Evolutionary conservation across 2,113 vertebrate species (phyloP).

Genomic region (Jaculus jaculus): DNA sequence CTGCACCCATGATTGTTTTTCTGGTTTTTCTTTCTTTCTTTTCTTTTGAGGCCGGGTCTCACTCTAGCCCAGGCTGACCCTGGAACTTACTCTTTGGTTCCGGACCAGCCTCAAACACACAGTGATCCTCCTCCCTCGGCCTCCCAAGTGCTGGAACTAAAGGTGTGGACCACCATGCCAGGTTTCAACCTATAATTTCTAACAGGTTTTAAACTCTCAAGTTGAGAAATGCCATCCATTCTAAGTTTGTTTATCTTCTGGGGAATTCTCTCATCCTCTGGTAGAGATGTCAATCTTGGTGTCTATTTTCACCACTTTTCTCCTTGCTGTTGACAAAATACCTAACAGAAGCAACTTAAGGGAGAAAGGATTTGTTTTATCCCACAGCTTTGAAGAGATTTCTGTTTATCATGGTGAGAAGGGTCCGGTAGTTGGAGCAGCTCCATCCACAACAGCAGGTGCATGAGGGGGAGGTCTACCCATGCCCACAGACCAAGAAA

Average conservation of each 20-base stretch:
- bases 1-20: neutral
- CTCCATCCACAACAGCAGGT: neutral
- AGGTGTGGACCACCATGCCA: too few species aligned
- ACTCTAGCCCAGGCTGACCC: too few species aligned
- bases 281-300: neutral
- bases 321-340: neutral
- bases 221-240: slow-evolving; percentile 6
- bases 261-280: neutral
- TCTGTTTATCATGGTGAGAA: neutral
- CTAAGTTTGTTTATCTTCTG: neutral
- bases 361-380: neutral
- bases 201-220: neutral
- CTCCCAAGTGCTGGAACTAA: too few species aligned
- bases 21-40: too few species aligned
- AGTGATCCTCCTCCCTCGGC: too few species aligned
- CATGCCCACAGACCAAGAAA: neutral
- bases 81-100: too few species aligned
- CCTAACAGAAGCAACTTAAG: neutral
- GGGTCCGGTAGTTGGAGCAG: neutral
- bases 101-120: too few species aligned
- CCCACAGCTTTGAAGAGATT: neutral
- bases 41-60: too few species aligned
- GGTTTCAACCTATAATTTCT: too few species aligned
- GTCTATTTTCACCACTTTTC: neutral
- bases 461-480: neutral